Conservation (phyloP, 2,797 vertebrate species). For the Sebastes itinus region DNA sequence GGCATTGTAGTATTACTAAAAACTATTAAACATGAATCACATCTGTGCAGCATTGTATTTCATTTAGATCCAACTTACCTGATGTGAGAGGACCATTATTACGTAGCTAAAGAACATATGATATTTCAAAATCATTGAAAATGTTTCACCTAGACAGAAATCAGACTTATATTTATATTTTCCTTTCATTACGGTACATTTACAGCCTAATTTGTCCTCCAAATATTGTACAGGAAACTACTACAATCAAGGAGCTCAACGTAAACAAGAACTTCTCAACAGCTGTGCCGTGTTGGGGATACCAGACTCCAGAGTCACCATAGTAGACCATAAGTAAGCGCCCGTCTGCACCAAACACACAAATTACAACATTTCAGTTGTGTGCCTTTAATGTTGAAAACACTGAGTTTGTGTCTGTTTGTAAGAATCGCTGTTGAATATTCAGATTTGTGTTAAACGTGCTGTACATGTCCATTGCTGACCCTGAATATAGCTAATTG, state of each 20-base stretch:
- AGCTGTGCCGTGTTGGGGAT: slow-evolving; percentile 93
- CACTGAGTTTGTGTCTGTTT: neutral
- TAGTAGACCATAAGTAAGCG: slow-evolving; percentile 91
- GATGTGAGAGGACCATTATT: neutral
- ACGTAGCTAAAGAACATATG: neutral
- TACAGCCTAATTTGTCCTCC: slow-evolving; percentile 3
- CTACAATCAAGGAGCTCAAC: slow-evolving; percentile 90
- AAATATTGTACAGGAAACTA: slow-evolving; percentile 88
- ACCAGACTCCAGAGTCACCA: slow-evolving; percentile 83
- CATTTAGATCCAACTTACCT: neutral
- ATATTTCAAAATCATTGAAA: neutral
- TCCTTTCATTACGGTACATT: neutral
- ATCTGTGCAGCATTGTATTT: neutral
- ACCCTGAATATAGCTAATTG: neutral
- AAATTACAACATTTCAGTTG: neutral
- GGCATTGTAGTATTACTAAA: neutral
- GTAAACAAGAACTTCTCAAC: slow-evolving; percentile 90
- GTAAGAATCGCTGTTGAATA: neutral
- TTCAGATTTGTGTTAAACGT: neutral
- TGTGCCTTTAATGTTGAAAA: neutral
- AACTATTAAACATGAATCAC: neutral
- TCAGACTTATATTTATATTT: neutral
- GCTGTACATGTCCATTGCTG: neutral
- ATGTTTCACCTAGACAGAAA: neutral
- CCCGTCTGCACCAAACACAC: neutral